A percentile compares a stretch with the other conserved stretches of the same genome.
These are phyloP conservation scores for Colius striatus DNA, from an alignment of 2,113 vertebrate species.

Conservation along the genomic window DNA sequence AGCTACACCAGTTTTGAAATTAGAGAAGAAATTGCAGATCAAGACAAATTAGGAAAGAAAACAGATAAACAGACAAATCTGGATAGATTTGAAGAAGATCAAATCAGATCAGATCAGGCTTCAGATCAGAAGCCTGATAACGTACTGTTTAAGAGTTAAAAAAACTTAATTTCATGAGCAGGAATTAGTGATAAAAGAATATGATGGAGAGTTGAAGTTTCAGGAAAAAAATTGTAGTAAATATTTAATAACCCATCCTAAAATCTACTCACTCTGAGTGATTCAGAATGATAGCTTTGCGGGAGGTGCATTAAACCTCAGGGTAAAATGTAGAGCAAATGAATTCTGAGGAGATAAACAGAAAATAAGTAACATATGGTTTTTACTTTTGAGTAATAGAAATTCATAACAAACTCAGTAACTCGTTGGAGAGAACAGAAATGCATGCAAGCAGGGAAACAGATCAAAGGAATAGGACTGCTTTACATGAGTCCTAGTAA, in stretches of 20 bases:
- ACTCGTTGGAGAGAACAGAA: neutral
- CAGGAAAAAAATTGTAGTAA: neutral
- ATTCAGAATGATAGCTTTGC: neutral
- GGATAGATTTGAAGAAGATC: too few species aligned
- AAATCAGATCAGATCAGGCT: too few species aligned
- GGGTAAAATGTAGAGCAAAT: neutral
- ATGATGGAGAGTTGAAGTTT: neutral
- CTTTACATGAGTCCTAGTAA: neutral
- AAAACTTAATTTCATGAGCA: neutral
- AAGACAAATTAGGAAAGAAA: neutral
- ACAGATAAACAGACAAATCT: neutral
- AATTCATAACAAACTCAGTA: neutral
- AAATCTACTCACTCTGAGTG: neutral
- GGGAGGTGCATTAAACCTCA: neutral
- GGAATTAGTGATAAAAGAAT: neutral
- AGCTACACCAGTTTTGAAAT: neutral
- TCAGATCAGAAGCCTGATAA: neutral
- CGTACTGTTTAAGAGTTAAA: neutral
- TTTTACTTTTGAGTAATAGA: neutral
- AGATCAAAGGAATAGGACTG: neutral
- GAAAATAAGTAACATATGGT: neutral
- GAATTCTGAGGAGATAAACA: neutral
- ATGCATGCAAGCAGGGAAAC: neutral
- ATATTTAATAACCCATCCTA: neutral
- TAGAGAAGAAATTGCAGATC: neutral